These are phyloP conservation scores for Perizoma flavofasciatum DNA, from an alignment of 2,888 invertebrate genomes.

Conservation along the genomic window DNA sequence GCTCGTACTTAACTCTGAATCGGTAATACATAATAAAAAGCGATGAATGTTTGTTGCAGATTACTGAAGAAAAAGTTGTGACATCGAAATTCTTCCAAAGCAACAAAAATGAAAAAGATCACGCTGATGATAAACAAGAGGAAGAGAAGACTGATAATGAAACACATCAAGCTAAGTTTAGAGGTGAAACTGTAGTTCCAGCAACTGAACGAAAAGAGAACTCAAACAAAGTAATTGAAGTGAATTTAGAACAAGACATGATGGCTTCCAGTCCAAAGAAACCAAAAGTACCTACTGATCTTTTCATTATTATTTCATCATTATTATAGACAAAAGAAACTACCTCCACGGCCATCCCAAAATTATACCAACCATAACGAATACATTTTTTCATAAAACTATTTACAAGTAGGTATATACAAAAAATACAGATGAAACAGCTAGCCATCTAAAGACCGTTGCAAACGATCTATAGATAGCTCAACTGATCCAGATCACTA, in stretches of 20 bases:
- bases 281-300: constrained; percentile 35
- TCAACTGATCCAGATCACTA: no score
- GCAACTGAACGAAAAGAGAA: not conserved
- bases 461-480: no score
- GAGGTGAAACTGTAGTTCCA: constrained; percentile 4
- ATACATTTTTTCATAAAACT: no score
- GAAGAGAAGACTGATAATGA: constrained; percentile 36
- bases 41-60: constrained; percentile 43
- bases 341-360: no score
- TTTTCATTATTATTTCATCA: not conserved
- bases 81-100: constrained; percentile 64
- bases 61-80: constrained; percentile 47
- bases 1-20: no score
- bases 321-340: no score
- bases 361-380: no score
- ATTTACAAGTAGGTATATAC: no score
- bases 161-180: constrained; percentile 10
- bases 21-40: no score
- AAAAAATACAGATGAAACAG: no score
- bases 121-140: constrained; percentile 25
- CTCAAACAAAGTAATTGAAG: constrained; percentile 9
- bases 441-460: no score
- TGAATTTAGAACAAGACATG: constrained; percentile 28
- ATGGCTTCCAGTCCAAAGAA: constrained; percentile 44
- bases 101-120: constrained; percentile 11